phyloP scores from a whole-genome alignment of 2,113 vertebrate species.

The Gasterosteus nipponicus region DNA sequence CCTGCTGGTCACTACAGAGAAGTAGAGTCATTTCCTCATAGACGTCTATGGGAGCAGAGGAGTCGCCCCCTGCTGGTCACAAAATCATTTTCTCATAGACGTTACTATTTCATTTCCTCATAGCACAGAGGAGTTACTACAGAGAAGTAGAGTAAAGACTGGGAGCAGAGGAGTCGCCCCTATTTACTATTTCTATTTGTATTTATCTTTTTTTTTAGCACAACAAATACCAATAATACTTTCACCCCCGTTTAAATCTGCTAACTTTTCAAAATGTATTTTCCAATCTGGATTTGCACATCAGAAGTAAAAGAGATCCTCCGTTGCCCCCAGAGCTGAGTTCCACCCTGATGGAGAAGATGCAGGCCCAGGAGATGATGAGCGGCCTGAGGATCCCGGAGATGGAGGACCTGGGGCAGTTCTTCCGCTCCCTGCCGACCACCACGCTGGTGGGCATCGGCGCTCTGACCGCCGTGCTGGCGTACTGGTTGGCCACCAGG shows the following conservation, averaged over 20 bases:
- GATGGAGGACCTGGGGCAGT: conserved; percentile 89
- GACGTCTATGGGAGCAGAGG: background rate
- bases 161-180: too few relatives aligned
- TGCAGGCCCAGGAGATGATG: conserved; percentile 94
- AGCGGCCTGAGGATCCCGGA: conserved; percentile 89
- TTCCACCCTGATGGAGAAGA: conserved; percentile 92
- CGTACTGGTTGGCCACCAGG: conserved; percentile 94
- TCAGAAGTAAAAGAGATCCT: background rate
- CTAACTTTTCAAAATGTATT: too few relatives aligned
- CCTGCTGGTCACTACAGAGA: too few relatives aligned
- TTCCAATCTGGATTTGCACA: background rate
- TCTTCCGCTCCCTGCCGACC: conserved; percentile 88
- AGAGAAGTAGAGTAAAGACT: background rate
- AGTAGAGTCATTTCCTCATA: too few relatives aligned
- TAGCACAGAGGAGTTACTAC: too few relatives aligned
- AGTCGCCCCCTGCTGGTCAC: background rate
- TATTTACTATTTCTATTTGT: too few relatives aligned
- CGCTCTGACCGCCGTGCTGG: conserved; percentile 88
- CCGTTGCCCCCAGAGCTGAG: conserved; percentile 84
- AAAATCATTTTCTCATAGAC: too few relatives aligned
- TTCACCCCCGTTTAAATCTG: background rate
- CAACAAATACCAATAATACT: background rate
- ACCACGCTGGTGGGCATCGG: conserved; percentile 92
- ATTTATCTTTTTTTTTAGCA: too few relatives aligned
- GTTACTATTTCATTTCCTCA: too few relatives aligned